phyloP scores from a whole-genome alignment of 2,797 vertebrate species.

The Thunnus albacares region DNA sequence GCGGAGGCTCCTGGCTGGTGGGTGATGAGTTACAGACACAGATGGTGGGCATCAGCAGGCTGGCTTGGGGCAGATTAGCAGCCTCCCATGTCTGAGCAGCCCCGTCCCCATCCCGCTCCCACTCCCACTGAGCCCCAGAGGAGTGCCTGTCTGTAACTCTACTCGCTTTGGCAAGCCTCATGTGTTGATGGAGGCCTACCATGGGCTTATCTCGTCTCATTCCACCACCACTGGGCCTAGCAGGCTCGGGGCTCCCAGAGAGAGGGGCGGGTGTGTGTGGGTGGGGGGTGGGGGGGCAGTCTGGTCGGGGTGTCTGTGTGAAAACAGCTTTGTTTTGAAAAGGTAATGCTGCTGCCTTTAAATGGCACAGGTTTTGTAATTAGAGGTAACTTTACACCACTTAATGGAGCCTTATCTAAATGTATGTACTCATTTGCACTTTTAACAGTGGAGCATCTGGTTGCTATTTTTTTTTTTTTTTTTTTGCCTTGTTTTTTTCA shows the following conservation, averaged over 20 bases:
- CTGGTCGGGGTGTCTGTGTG: slow-evolving; percentile 59
- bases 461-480: slow-evolving; percentile 16
- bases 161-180: slow-evolving; percentile 79
- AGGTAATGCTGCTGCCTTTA: slow-evolving; percentile 64
- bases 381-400: slow-evolving; percentile 57
- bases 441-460: slow-evolving; percentile 6
- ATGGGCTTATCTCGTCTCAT: slow-evolving; percentile 84
- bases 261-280: slow-evolving; percentile 46
- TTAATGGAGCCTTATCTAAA: slow-evolving; percentile 52
- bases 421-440: slow-evolving; percentile 27
- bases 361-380: slow-evolving; percentile 66
- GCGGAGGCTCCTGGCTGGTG: slow-evolving; percentile 70
- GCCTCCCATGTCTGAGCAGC: slow-evolving; percentile 74
- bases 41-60: slow-evolving; percentile 85
- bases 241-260: slow-evolving; percentile 62
- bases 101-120: slow-evolving; percentile 61
- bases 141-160: slow-evolving; percentile 83
- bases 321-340: slow-evolving; percentile 73
- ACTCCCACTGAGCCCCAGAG: slow-evolving; percentile 79
- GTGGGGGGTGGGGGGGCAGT: slow-evolving; percentile 28
- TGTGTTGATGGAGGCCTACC: slow-evolving; percentile 85
- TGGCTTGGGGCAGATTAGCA: slow-evolving; percentile 82
- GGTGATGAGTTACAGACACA: slow-evolving; percentile 85
- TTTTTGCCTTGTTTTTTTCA: background rate
- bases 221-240: slow-evolving; percentile 69